Evolutionary conservation across 2,888 invertebrate genomes (phyloP).

Genomic region (Timema cristinae): DNA sequence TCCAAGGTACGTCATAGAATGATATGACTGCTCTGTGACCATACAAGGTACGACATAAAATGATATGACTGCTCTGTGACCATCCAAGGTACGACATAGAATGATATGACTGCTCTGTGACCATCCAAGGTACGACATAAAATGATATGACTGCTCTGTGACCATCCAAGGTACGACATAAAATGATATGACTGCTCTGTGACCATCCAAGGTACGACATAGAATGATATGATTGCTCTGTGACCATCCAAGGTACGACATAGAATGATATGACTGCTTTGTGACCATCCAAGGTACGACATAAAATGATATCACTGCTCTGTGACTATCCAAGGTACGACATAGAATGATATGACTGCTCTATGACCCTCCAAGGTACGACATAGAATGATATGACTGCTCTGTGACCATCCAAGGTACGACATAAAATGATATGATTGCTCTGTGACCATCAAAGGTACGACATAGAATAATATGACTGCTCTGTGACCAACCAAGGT

Average conservation of each 20-base stretch:
- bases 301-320: too few species aligned
- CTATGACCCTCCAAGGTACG: constrained; percentile 17
- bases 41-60: constrained; percentile 24
- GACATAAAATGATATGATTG: constrained; percentile 1
- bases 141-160: too few species aligned
- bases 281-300: constrained; percentile 20
- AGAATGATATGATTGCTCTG: too few species aligned
- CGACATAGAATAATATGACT: constrained; percentile 2
- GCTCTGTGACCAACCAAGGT: constrained; percentile 14
- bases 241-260: constrained; percentile 20
- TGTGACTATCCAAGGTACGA: constrained; percentile 19
- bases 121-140: constrained; percentile 22
- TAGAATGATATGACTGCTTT: too few species aligned
- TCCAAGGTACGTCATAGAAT: constrained; percentile 24
- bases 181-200: too few species aligned
- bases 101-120: too few species aligned
- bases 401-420: constrained; percentile 16
- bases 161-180: constrained; percentile 21
- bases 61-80: too few species aligned
- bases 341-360: background rate
- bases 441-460: constrained; percentile 15
- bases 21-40: too few species aligned
- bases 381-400: background rate
- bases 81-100: constrained; percentile 23
- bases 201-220: constrained; percentile 21